Evolutionary conservation across 2,113 vertebrate genomes (phyloP), one percentile per base, ranked within the genome.

Genomic region (Pedionomus torquatus): DNA sequence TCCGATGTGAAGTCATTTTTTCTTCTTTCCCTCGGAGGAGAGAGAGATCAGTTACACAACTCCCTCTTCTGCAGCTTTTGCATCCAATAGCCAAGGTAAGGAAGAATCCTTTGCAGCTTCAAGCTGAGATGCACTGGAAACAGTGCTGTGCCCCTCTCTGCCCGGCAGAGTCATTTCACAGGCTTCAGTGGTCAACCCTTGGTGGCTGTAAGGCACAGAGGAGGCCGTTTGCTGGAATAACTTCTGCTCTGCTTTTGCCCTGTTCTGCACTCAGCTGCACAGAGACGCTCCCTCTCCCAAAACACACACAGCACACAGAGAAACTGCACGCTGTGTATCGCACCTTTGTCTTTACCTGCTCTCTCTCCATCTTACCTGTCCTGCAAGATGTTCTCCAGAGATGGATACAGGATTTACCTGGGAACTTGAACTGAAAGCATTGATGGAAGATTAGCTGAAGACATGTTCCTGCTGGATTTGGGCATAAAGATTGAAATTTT

Each of bases 21-120:
- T 14, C 25, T 94, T 83, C 87, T 93, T 86, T 87, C 44, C 52
- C 31, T 93, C 85, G 64, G 90, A 92, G 92, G 79, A 76, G 82
- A 74, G 60, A 78, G 87, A 31, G 24, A 25, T 49, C 18, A 46
- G 25, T 88, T 89, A 55, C 54, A 55, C 0, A 9, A 52, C 26
- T 77, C 82, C 31, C 44, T 66, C 76, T 52, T 64, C 33, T 0
- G 16, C 90, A 83, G 63, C 61, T 83, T 91, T 86, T 92, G 68
- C 83, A 87, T 90, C 90, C n/a, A 82, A 71, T 31, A 72, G 63
- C 79, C 60, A 31, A 87, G 85, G 69, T 71, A 92, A 81, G 83
- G 68, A 88, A 81, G 71, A 74, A 65, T 51, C 80, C 63, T 82
- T 81, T 66, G 64, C 72, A 54, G 54, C 76, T 83, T 70, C 68